These are phyloP conservation scores for Leucophenga varia DNA, from an alignment of 1,140 invertebrate genomes.

Conservation along the genomic window DNA sequence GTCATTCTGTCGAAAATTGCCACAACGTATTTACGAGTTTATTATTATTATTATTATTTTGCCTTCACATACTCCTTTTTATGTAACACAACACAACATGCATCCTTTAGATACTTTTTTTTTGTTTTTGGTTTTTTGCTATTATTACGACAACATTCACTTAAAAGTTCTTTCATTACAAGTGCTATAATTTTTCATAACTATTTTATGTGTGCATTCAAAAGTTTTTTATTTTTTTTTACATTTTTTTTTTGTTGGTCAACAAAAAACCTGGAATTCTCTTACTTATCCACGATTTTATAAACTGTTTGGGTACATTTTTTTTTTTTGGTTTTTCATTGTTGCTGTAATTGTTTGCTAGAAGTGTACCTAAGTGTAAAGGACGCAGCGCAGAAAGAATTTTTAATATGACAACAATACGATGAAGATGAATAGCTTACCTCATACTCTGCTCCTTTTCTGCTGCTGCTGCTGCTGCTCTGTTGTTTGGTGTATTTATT, in stretches of 20 bases:
- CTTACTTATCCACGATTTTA: slow-evolving; percentile 21
- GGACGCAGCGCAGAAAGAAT: too few species aligned
- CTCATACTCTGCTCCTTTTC: too few species aligned
- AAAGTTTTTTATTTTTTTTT: slow-evolving; percentile 18
- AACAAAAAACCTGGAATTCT: too few species aligned
- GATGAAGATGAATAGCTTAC: too few species aligned
- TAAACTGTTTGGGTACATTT: too few species aligned
- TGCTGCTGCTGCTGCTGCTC: too few species aligned
- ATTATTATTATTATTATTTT: slow-evolving; percentile 28
- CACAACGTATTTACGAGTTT: slow-evolving; percentile 47
- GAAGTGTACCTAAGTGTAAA: too few species aligned
- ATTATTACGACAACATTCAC: too few species aligned
- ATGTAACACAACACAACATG: slow-evolving; percentile 16
- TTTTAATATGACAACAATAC: too few species aligned
- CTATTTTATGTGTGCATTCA: slow-evolving; percentile 18
- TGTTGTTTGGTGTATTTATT: too few species aligned
- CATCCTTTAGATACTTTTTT: slow-evolving; percentile 1
- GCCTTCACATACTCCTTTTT: slow-evolving; percentile 39
- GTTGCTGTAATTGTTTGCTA: too few species aligned
- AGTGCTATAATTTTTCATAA: slow-evolving; percentile 44
- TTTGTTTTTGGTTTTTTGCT: not conserved
- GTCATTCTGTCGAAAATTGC: slow-evolving; percentile 13
- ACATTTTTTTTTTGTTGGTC: slow-evolving; percentile 23
- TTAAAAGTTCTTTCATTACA: slow-evolving; percentile 47
- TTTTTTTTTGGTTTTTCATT: slow-evolving; percentile 10